Evolutionary conservation across 2,797 vertebrate species (phyloP).

Genomic region (Urosaurus nigricauda): DNA sequence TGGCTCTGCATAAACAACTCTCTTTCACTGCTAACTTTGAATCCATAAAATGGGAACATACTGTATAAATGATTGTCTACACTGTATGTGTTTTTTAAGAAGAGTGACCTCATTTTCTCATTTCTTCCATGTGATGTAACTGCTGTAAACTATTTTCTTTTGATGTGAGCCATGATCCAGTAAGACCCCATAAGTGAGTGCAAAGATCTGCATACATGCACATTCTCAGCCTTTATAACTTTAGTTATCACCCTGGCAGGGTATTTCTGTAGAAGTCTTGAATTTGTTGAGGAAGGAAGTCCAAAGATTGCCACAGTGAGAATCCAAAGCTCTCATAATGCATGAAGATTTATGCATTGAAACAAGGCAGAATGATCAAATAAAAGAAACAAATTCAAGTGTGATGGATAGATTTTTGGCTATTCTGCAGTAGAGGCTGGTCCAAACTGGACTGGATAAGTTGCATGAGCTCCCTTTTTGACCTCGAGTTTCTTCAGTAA

Average conservation of each 20-base stretch:
- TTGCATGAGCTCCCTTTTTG: slow-evolving; percentile 3
- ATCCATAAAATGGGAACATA: not conserved
- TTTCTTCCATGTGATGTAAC: slow-evolving; percentile 17
- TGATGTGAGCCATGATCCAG: not conserved
- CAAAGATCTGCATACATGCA: not conserved
- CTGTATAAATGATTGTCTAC: not conserved
- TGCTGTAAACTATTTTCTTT: not conserved
- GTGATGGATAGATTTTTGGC: not conserved
- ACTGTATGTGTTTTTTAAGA: not conserved
- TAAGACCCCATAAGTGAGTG: not conserved
- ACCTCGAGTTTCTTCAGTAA: not conserved
- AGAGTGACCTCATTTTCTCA: not conserved
- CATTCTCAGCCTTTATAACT: not conserved
- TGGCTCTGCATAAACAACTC: not conserved
- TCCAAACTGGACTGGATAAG: slow-evolving; percentile 31
- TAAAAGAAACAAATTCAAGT: not conserved
- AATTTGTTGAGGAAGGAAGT: not conserved
- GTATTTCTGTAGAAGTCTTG: not conserved
- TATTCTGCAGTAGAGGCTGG: slow-evolving; percentile 16
- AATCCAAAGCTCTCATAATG: not conserved
- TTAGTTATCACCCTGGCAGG: not conserved
- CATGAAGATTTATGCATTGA: slow-evolving; percentile 30
- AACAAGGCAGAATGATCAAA: slow-evolving; percentile 28
- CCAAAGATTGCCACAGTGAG: not conserved
- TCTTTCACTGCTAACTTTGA: not conserved